phyloP scores from a whole-genome alignment of 2,797 vertebrate genomes.

The Podarcis siculus region DNA sequence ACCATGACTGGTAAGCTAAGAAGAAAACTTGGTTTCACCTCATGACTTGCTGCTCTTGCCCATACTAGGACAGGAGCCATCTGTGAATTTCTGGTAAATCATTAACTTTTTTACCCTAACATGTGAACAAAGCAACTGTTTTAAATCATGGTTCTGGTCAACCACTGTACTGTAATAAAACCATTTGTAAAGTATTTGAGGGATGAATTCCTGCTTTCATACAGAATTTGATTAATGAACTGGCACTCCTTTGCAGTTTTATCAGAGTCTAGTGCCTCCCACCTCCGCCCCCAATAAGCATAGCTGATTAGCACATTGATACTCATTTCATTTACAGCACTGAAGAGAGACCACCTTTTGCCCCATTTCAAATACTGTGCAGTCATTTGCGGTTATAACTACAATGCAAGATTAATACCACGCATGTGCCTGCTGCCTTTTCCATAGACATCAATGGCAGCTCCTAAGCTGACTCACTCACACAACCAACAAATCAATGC shows the following conservation, averaged over 20 bases:
- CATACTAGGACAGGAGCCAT: not conserved
- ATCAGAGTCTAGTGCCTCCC: slow-evolving; percentile 7
- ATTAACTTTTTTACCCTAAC: not conserved
- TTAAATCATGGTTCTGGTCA: slow-evolving; percentile 1
- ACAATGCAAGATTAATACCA: not conserved
- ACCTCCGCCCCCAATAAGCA: not conserved
- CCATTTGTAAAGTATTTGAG: not conserved
- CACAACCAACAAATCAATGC: not conserved
- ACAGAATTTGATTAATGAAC: not conserved
- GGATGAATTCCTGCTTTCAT: not conserved
- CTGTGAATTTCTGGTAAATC: not conserved
- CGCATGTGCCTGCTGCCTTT: not conserved
- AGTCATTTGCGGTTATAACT: not conserved
- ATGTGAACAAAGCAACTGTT: not conserved
- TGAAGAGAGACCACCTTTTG: not conserved
- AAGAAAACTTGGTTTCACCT: not conserved
- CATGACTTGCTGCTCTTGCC: not conserved
- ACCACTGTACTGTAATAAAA: slow-evolving; percentile 6
- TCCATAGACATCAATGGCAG: not conserved
- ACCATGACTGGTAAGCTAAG: not conserved
- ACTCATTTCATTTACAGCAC: slow-evolving; percentile 6
- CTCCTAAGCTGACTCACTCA: not conserved
- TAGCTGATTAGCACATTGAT: not conserved
- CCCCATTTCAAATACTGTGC: not conserved
- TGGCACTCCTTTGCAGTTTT: not conserved